A percentile compares a stretch with the other conserved stretches of the same genome.
Evolutionary conservation across 2,113 vertebrate genomes (phyloP).

Genomic region (Pungitius pungitius): DNA sequence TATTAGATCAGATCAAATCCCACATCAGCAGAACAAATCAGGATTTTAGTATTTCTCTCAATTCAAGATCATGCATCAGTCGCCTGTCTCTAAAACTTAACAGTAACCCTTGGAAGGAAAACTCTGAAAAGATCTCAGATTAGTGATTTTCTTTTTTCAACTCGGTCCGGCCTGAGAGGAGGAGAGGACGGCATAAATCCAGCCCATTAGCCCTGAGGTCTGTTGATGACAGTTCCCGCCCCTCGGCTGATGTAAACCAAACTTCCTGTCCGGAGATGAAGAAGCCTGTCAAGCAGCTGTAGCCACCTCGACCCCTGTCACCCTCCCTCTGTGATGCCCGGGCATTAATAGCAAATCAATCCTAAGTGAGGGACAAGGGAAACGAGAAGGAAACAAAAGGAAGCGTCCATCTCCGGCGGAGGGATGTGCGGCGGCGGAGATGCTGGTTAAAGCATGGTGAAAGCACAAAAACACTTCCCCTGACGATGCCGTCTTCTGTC

Average conservation of each 20-base stretch:
- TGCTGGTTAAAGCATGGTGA: conserved; percentile 5
- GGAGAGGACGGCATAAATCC: conserved; percentile 77
- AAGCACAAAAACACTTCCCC: conserved; percentile 31
- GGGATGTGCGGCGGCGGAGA: conserved; percentile 34
- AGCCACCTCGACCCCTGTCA: conserved; percentile 64
- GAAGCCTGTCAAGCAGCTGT: conserved; percentile 73
- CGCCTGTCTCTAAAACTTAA: conserved; percentile 13
- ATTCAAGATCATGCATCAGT: background rate
- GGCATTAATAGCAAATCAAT: conserved; percentile 77
- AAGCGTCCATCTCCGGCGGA: conserved; percentile 59
- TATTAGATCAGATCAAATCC: conserved; percentile 16
- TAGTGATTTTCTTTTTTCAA: conserved; percentile 31
- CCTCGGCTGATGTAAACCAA: conserved; percentile 78
- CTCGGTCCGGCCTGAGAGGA: conserved; percentile 57
- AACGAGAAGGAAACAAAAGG: conserved; percentile 51
- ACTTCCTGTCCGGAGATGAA: conserved; percentile 80
- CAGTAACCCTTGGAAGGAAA: conserved; percentile 1
- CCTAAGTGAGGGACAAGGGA: conserved; percentile 64
- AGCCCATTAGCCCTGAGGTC: conserved; percentile 61
- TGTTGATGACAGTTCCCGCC: conserved; percentile 75
- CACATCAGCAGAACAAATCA: background rate
- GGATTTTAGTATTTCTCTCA: background rate
- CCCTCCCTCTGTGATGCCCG: conserved; percentile 46
- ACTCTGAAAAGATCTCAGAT: conserved; percentile 34
- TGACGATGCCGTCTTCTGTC: conserved; percentile 7